Percentiles rank a stretch among this genome's conserved stretches.
Conservation (phyloP, 2,113 vertebrate species). For the Eptesicus fuscus region DNA sequence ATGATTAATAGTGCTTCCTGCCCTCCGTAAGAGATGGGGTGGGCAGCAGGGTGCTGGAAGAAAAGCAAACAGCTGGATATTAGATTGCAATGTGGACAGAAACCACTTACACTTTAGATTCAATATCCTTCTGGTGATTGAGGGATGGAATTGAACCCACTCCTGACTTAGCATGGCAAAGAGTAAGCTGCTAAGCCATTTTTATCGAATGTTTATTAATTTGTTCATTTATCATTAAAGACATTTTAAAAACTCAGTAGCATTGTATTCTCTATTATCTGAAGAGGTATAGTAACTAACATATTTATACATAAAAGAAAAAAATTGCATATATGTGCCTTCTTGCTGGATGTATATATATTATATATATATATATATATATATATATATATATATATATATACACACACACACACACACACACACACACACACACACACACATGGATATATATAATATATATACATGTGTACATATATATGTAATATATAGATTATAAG, state of each 20-base stretch:
- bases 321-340: neutral
- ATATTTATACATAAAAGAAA: constrained; percentile 17
- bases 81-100: constrained; percentile 63
- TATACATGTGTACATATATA: neutral
- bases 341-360: neutral
- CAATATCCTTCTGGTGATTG: constrained; percentile 51
- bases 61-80: constrained; percentile 66
- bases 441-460: neutral
- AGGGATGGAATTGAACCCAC: constrained; percentile 14
- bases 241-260: neutral
- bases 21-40: constrained; percentile 30
- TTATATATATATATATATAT: neutral
- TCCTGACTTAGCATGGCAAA: neutral
- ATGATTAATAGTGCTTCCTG: constrained; percentile 57
- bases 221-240: constrained; percentile 25
- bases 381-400: neutral
- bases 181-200: constrained; percentile 20
- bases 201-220: constrained; percentile 6
- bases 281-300: neutral
- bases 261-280: neutral
- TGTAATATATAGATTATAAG: neutral
- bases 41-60: constrained; percentile 44
- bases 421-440: too few relatives aligned
- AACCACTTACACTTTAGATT: constrained; percentile 55
- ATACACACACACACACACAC: too few relatives aligned